These are phyloP conservation scores for Zaprionus lineosus DNA, from an alignment of 2,888 invertebrate genomes.

Conservation along the genomic window DNA sequence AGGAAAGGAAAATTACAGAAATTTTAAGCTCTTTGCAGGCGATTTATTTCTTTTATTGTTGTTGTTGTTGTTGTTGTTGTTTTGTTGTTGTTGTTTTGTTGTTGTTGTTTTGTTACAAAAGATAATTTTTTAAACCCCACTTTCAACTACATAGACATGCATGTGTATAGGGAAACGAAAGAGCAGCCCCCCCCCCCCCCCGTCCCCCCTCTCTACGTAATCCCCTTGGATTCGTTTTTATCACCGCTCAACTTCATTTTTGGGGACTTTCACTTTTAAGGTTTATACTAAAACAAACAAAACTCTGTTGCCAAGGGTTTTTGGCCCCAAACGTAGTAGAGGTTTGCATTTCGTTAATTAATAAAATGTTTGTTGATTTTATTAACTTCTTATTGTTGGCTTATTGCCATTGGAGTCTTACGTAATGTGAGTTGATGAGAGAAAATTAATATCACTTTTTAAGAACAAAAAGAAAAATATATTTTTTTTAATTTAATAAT, in stretches of 20 bases:
- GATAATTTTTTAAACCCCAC: neutral
- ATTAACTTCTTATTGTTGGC: slow-evolving; percentile 26
- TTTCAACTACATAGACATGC: neutral
- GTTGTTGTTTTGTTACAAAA: neutral
- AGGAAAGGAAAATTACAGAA: slow-evolving; percentile 44
- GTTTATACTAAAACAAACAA: slow-evolving; percentile 45
- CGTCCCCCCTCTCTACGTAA: too few species aligned
- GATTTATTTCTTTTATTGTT: slow-evolving; percentile 15
- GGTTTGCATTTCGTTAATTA: slow-evolving; percentile 34
- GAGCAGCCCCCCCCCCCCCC: slow-evolving; percentile 14
- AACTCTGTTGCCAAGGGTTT: slow-evolving; percentile 31
- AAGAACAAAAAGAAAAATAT: too few species aligned
- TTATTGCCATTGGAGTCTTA: neutral
- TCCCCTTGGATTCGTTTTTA: slow-evolving; percentile 32
- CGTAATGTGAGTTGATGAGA: slow-evolving; percentile 18
- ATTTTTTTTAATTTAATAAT: too few species aligned
- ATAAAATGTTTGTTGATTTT: slow-evolving; percentile 29
- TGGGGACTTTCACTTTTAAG: slow-evolving; percentile 65
- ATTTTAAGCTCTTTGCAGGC: slow-evolving; percentile 32
- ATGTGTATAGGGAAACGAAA: slow-evolving; percentile 27
- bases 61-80: slow-evolving; percentile 23
- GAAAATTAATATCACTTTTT: too few species aligned
- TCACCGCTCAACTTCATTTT: slow-evolving; percentile 29
- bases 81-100: neutral
- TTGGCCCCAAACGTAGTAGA: slow-evolving; percentile 18